phyloP scores from a whole-genome alignment of 2,113 vertebrate genomes.

The Climacteris rufus region DNA sequence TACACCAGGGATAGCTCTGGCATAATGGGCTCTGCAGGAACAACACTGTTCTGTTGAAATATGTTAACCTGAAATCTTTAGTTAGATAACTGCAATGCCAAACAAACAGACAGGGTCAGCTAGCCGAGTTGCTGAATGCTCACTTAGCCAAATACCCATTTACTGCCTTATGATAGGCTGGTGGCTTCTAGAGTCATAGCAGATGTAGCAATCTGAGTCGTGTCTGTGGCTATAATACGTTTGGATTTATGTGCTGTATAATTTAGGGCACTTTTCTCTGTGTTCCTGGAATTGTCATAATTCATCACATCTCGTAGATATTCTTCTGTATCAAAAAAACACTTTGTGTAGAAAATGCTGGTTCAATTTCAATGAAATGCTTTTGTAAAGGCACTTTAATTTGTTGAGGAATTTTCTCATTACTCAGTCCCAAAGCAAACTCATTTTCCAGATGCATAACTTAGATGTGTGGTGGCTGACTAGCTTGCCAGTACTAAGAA shows the following conservation, averaged over 20 bases:
- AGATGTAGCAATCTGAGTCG: rapidly evolving
- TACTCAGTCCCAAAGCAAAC: background rate
- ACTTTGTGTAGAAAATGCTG: background rate
- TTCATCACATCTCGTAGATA: background rate
- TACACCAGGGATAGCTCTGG: background rate
- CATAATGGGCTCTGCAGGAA: background rate
- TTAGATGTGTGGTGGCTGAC: background rate
- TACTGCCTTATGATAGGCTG: background rate
- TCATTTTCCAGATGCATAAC: background rate
- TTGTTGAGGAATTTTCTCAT: background rate
- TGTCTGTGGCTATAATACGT: background rate
- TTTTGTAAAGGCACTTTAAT: background rate
- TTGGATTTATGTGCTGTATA: background rate
- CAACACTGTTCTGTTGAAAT: background rate
- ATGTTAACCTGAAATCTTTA: background rate
- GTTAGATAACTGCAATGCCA: background rate
- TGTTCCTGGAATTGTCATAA: background rate
- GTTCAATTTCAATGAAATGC: background rate
- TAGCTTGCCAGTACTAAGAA: background rate
- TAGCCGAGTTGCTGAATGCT: background rate
- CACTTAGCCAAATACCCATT: background rate
- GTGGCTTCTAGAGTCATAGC: background rate
- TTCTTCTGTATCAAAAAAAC: background rate
- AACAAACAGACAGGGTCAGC: background rate
- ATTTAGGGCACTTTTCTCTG: background rate